These are phyloP conservation scores for Microctenopoma steveboyesi DNA, from an alignment of 2,797 vertebrate genomes.

Conservation along the genomic window DNA sequence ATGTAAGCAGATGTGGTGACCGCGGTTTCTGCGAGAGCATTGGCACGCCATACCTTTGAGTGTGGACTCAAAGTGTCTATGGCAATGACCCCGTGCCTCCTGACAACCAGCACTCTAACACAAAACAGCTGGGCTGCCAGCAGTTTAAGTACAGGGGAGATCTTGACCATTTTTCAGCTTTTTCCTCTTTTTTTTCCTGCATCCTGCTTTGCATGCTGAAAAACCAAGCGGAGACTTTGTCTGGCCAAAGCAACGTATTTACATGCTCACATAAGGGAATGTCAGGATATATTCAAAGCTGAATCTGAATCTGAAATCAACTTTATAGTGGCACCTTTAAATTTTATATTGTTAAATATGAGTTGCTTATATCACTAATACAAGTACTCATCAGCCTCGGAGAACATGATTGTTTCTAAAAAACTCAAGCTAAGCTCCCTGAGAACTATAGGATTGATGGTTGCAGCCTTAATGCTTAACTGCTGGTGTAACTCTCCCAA, in stretches of 20 bases:
- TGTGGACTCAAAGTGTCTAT: conserved; percentile 50
- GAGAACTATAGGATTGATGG: conserved; percentile 33
- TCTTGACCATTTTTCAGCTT: conserved; percentile 38
- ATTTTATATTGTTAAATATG: conserved; percentile 6
- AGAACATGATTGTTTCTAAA: conserved; percentile 27
- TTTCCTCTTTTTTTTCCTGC: conserved; percentile 12
- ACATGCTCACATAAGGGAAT: conserved; percentile 37
- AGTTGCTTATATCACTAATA: conserved; percentile 16
- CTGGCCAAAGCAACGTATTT: conserved; percentile 44
- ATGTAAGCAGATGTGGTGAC: conserved; percentile 59
- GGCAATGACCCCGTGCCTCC: conserved; percentile 59
- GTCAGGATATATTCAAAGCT: too few species aligned
- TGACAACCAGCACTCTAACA: conserved; percentile 66
- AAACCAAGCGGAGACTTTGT: conserved; percentile 61
- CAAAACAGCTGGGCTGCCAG: conserved; percentile 76
- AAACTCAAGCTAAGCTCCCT: conserved; percentile 29
- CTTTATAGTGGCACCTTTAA: background rate
- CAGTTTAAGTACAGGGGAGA: conserved; percentile 64
- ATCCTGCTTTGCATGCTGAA: conserved; percentile 52
- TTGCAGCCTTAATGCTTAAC: conserved; percentile 53
- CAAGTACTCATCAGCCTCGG: conserved; percentile 16
- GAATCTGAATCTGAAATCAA: background rate
- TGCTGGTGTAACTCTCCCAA: conserved; percentile 15
- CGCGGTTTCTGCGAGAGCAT: conserved; percentile 63
- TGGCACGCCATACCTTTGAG: conserved; percentile 70